phyloP scores from a whole-genome alignment of 2,888 invertebrate species.

The Tillus elongatus region DNA sequence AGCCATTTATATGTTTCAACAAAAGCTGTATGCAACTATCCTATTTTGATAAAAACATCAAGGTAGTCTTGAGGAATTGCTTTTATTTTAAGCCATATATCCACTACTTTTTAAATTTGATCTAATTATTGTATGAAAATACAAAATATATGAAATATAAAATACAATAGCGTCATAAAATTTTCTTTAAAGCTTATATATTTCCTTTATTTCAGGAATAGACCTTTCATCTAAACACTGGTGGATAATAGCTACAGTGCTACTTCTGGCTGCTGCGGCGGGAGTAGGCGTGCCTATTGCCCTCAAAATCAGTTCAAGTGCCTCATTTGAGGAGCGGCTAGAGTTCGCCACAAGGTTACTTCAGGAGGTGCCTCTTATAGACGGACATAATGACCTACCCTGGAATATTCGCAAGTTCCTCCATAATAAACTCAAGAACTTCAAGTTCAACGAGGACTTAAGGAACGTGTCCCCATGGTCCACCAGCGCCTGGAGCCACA shows the following conservation, averaged over 20 bases:
- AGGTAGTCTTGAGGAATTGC: no score
- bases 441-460: conserved; percentile 62
- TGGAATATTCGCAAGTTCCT: conserved; percentile 87
- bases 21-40: no score
- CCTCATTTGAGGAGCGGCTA: conserved; percentile 66
- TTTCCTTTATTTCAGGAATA: conserved; percentile 45
- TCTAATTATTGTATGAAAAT: no score
- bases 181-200: no score
- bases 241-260: conserved; percentile 67
- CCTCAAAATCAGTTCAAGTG: conserved; percentile 65
- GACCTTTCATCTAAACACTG: conserved; percentile 57
- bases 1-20: no score
- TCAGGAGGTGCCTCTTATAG: conserved; percentile 69
- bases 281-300: conserved; percentile 74
- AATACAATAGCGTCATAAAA: no score
- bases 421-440: conserved; percentile 79
- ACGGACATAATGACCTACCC: conserved; percentile 84
- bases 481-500: conserved; percentile 67
- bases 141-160: no score
- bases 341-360: conserved; percentile 64
- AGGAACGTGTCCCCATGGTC: conserved; percentile 63
- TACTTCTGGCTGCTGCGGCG: conserved; percentile 68
- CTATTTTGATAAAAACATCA: no score
- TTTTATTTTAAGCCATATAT: no score
- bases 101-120: no score